phyloP scores from a whole-genome alignment of 2,113 vertebrate species.

The Chascanopsetta lugubris region DNA sequence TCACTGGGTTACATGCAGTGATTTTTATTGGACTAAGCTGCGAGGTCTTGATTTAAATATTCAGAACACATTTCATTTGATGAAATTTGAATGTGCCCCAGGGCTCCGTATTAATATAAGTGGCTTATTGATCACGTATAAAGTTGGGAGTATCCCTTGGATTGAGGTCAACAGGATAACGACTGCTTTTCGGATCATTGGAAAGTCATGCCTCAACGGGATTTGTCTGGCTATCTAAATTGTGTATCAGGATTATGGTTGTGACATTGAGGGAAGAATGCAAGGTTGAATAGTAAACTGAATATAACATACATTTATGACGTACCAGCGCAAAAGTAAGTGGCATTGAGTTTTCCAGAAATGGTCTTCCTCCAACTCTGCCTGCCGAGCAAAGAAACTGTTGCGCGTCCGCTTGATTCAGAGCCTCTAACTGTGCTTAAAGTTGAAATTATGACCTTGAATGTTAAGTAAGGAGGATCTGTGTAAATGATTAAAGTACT shows the following conservation, averaged over 20 bases:
- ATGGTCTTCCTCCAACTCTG: not conserved
- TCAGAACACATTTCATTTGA: conserved; percentile 11
- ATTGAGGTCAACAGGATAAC: conserved; percentile 80
- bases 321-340: too few species aligned
- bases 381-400: not conserved
- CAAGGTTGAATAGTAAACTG: conserved; percentile 38
- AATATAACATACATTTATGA: not conserved
- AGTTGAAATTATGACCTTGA: conserved; percentile 2
- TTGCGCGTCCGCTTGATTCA: not conserved
- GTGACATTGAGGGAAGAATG: conserved; percentile 67
- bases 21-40: not conserved
- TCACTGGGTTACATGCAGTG: not conserved
- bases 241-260: conserved; percentile 71
- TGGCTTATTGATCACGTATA: conserved; percentile 64
- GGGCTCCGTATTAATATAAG: conserved; percentile 54
- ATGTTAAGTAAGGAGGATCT: not conserved
- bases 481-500: conserved; percentile 2
- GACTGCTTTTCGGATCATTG: conserved; percentile 73
- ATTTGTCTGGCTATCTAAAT: conserved; percentile 80
- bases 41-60: not conserved
- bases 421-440: not conserved
- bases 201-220: conserved; percentile 83
- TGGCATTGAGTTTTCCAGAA: not conserved
- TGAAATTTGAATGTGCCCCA: conserved; percentile 12
- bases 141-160: conserved; percentile 53